Conservation (phyloP, 2,113 vertebrate species). For the Pterophyllum scalare region DNA sequence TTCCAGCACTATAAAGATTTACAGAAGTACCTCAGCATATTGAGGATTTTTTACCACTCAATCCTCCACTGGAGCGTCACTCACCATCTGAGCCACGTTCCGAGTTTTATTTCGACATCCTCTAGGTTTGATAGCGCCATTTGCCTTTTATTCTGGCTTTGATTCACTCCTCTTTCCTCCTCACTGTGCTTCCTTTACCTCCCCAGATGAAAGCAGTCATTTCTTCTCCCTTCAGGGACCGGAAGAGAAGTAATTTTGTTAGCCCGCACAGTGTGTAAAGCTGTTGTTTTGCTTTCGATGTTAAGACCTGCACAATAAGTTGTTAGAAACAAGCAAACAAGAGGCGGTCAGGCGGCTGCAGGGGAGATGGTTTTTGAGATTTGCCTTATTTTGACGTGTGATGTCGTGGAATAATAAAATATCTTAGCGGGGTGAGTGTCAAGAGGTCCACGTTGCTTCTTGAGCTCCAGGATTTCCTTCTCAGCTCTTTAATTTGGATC, state of each 20-base stretch:
- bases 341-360: background rate
- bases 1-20: slow-evolving; percentile 12
- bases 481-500: slow-evolving; percentile 28
- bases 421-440: background rate
- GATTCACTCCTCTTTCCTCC: slow-evolving; percentile 32
- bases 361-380: background rate
- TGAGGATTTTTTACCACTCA: slow-evolving; percentile 14
- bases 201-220: slow-evolving; percentile 57
- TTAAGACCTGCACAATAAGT: background rate
- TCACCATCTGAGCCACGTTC: slow-evolving; percentile 36
- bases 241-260: slow-evolving; percentile 23
- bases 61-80: slow-evolving; percentile 21
- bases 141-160: slow-evolving; percentile 55
- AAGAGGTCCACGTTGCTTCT: slow-evolving; percentile 16
- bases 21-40: slow-evolving; percentile 24
- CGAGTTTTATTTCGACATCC: slow-evolving; percentile 61
- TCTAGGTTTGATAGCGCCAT: slow-evolving; percentile 43
- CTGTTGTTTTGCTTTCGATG: slow-evolving; percentile 38
- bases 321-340: slow-evolving; percentile 5
- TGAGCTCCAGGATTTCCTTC: background rate
- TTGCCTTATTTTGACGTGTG: background rate
- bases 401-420: background rate
- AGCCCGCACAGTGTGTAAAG: slow-evolving; percentile 2
- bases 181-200: slow-evolving; percentile 23
- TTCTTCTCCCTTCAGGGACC: slow-evolving; percentile 39